Base-by-base conservation (phyloP, 2,113 vertebrate genomes). In the Melozone crissalis region DNA sequence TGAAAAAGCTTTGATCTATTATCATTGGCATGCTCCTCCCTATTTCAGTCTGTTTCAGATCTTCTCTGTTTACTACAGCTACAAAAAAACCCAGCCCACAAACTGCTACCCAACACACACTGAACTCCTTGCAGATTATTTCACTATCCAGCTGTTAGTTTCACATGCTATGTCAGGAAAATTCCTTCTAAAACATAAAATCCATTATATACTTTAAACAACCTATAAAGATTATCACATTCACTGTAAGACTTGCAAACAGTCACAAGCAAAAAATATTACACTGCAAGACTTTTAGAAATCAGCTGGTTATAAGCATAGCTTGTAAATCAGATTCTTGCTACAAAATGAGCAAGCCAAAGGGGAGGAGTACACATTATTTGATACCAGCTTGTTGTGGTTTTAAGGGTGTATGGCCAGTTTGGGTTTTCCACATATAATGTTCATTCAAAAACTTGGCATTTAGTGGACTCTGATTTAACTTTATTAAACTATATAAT, bases 1-100 rank as follows among this genome's bases (percentile, higher is more conserved):
- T 61, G 47, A 54, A 85, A 95, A 87, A 90, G 51, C 46, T 87
- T 95, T 65, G 35, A 23, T 61, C 13, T 47, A 11, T 58, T 58
- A 26, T 26, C 8, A 27, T 80, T 62, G 28, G 2, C 6, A 9
- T 22, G 57, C 21, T 83, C 47, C 61, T 65, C 37, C 44, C 11
- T 16, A n/a, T 35, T 52, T 59, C 41, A 73, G 16, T 14, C 30
- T 57, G 20, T 10, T 90, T 80, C 21, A 54, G 20, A 46, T n/a
- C 24, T 31, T 78, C 59, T 78, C 69, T 95, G 19, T 91, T 89
- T 91, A 84, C 82, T 71, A 35, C 6, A 68, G 5, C 49, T 47
- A 55, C 24, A 8, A 61, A 84, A 74, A 74, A 62, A 8, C 2
- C 11, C 33, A 67, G 31, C 37, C 52, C 68, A 51, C 65, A 81